phyloP scores from a whole-genome alignment of 2,113 vertebrate species.

The Elanoides forficatus region DNA sequence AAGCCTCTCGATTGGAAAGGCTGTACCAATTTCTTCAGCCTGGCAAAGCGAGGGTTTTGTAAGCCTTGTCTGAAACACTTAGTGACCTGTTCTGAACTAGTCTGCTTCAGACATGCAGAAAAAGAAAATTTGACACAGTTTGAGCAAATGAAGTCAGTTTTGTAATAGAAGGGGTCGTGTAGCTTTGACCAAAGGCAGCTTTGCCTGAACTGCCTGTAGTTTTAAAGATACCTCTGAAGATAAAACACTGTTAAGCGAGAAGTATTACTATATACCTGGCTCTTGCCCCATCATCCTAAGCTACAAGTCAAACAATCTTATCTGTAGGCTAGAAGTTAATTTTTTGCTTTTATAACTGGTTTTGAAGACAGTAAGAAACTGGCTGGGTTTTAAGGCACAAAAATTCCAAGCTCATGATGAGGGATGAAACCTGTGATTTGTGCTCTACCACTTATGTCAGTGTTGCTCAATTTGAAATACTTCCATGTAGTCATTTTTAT shows the following conservation, averaged over 20 bases:
- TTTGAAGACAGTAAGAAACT: not conserved
- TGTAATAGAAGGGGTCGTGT: not conserved
- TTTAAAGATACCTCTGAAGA: not conserved
- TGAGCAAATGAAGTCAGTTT: not conserved
- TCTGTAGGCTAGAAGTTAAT: not conserved
- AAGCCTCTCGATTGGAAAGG: accelerated
- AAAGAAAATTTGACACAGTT: not conserved
- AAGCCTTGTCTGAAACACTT: not conserved
- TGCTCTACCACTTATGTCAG: not conserved
- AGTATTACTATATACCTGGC: not conserved
- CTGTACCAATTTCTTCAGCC: not conserved
- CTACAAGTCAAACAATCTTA: not conserved
- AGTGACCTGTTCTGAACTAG: not conserved
- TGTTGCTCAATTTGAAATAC: not conserved
- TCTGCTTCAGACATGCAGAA: not conserved
- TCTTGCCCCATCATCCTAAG: not conserved
- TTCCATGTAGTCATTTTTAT: not conserved
- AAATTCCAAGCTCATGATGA: not conserved
- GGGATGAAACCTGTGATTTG: not conserved
- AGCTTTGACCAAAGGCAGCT: not conserved
- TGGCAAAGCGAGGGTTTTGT: not conserved
- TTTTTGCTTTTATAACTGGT: not conserved
- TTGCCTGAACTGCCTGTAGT: not conserved
- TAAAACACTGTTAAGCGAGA: not conserved
- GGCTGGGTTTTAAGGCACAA: not conserved